phyloP scores from a whole-genome alignment of 2,797 vertebrate species.

The Bryconaethiops microstoma region DNA sequence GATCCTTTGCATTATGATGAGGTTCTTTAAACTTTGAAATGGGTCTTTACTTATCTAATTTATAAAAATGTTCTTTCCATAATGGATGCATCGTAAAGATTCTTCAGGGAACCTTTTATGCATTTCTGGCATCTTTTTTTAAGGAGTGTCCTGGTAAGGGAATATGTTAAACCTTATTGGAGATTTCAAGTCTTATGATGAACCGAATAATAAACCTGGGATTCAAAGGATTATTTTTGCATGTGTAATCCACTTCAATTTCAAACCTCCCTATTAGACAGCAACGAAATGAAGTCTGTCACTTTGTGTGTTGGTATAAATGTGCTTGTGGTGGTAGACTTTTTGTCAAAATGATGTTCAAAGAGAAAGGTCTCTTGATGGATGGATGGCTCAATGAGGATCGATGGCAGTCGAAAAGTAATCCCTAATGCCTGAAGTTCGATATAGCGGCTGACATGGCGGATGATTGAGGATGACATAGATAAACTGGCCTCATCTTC shows the following conservation, averaged over 20 bases:
- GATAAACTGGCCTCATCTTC: conserved; percentile 62
- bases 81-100: background rate
- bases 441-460: conserved; percentile 54
- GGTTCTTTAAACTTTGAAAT: background rate
- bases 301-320: conserved; percentile 25
- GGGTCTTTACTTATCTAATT: background rate
- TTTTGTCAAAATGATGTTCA: conserved; percentile 40
- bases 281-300: conserved; percentile 27
- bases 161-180: no score
- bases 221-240: conserved; percentile 23
- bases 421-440: conserved; percentile 61
- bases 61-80: background rate
- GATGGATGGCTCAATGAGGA: conserved; percentile 61
- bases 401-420: conserved; percentile 61
- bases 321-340: conserved; percentile 22
- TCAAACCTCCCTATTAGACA: conserved; percentile 13
- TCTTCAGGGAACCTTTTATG: background rate
- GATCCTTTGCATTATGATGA: background rate
- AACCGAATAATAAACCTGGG: background rate
- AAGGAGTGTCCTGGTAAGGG: background rate
- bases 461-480: conserved; percentile 59
- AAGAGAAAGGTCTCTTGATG: conserved; percentile 49
- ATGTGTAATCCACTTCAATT: background rate
- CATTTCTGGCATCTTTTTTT: background rate
- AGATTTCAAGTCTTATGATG: background rate